phyloP scores from a whole-genome alignment of 2,113 vertebrate genomes.

The Rhynchomys soricoides region DNA sequence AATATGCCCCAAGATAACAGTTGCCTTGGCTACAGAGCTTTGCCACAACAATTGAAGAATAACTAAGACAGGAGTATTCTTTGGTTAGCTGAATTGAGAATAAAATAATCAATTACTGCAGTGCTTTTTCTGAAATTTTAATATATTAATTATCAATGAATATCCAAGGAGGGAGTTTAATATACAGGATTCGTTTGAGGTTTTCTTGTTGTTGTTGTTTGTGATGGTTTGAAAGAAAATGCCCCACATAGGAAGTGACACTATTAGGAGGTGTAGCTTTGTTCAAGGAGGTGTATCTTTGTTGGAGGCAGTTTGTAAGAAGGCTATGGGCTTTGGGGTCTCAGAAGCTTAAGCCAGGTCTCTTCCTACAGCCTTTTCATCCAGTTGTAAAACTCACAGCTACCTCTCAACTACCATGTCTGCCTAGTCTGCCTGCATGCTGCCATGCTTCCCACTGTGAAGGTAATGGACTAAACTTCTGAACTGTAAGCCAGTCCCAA shows the following conservation, averaged over 20 bases:
- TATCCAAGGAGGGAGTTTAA: background rate
- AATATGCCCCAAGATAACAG: too few relatives aligned
- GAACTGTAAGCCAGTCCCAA: background rate
- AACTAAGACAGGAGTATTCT: background rate
- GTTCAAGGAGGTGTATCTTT: background rate
- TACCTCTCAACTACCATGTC: background rate
- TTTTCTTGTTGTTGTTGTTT: background rate
- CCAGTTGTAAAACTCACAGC: background rate
- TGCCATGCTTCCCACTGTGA: background rate
- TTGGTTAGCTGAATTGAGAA: background rate
- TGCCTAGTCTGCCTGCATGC: background rate
- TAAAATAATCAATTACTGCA: slow-evolving; percentile 10
- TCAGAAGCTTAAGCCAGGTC: background rate
- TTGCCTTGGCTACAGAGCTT: background rate
- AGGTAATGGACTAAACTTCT: background rate
- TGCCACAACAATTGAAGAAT: background rate
- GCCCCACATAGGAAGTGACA: background rate
- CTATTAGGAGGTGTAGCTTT: background rate
- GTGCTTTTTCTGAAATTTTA: background rate
- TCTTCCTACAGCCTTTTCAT: background rate
- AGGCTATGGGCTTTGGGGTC: background rate
- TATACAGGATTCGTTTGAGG: background rate
- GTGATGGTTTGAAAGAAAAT: background rate
- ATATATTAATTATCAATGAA: background rate
- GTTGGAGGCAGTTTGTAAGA: background rate